Evolutionary conservation across 1,140 invertebrate genomes (phyloP), one percentile per base, ranked within the genome.

Genomic region (Pachyrhynchus sulphureomaculatus): DNA sequence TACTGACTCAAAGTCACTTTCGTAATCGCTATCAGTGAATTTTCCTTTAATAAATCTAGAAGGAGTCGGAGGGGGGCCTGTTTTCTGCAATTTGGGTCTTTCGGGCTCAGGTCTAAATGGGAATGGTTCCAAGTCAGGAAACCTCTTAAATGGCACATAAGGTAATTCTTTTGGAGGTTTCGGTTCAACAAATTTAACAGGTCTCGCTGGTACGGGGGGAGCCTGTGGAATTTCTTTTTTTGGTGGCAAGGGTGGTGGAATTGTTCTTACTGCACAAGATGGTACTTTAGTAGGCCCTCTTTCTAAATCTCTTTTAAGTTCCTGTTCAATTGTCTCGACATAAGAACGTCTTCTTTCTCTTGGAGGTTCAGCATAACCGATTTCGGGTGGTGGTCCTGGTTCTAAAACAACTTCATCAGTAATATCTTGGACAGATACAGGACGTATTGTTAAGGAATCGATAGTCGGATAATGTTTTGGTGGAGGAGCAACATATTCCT

Each of bases 11-110:
- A 84, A 77, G 76, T 89, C 88, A 66, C 86, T 88, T 72, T 89
- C 87, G 66, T 89, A 89, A 64, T 89, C 88, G 62, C 86, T 88
- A 64, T 88, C 86, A 2, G 76, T 73, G 58, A 83, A 79, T 33
- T 78, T 78, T 17, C 82, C 81, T 67, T 83, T 85, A 0, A 82
- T 75, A 68, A 88, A 86, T 66, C 86, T 88, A 0, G 80, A 79
- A 6, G 86, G 85, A 15, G 80, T 76, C 0, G 84, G 80, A 1
- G 84, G 79, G 10, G 82, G 80, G 9, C 79, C 75, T 5, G 74
- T 66, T 37, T 72, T 79, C 23, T 59, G 66, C 17, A 66, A 73
- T 72, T 66, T 76, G 1, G 73, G 70, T 69, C 72, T 72, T 33
- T 72, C 66, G 6, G 75, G 72, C 13, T 79, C 78, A 4, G 78